These are phyloP conservation scores for Craseonycteris thonglongyai DNA, from an alignment of 2,113 vertebrate genomes.

Conservation along the genomic window DNA sequence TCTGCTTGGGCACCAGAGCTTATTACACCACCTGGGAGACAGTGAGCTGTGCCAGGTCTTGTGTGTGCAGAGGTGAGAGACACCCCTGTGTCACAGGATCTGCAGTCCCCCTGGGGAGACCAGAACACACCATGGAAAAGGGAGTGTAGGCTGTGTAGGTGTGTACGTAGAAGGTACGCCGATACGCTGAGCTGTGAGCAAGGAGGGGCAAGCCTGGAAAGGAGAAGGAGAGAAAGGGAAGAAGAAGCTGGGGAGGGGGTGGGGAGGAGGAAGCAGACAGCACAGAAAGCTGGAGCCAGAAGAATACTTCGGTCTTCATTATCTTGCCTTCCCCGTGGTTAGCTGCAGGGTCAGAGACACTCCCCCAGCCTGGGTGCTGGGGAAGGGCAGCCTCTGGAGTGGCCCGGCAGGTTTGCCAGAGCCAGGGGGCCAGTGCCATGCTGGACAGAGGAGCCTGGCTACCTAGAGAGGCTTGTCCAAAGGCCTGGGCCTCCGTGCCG, in stretches of 20 bases:
- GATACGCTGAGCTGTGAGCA: too few species aligned
- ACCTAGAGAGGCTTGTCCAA: not conserved
- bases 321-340: not conserved
- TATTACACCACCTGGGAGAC: not conserved
- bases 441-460: not conserved
- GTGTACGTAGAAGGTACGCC: not conserved
- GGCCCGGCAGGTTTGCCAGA: not conserved
- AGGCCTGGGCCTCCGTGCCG: not conserved
- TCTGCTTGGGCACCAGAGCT: not conserved
- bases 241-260: not conserved
- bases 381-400: not conserved
- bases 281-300: not conserved
- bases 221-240: not conserved
- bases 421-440: not conserved
- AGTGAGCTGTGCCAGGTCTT: rapidly evolving
- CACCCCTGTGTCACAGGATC: not conserved
- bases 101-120: not conserved
- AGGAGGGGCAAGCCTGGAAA: not conserved
- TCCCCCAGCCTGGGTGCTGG: not conserved
- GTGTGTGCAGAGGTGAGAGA: not conserved
- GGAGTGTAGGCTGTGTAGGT: not conserved
- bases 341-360: not conserved
- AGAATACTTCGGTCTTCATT: not conserved
- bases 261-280: not conserved
- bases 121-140: not conserved